Base-by-base conservation (phyloP, 2,797 vertebrate species). In the Chromis chromis region DNA sequence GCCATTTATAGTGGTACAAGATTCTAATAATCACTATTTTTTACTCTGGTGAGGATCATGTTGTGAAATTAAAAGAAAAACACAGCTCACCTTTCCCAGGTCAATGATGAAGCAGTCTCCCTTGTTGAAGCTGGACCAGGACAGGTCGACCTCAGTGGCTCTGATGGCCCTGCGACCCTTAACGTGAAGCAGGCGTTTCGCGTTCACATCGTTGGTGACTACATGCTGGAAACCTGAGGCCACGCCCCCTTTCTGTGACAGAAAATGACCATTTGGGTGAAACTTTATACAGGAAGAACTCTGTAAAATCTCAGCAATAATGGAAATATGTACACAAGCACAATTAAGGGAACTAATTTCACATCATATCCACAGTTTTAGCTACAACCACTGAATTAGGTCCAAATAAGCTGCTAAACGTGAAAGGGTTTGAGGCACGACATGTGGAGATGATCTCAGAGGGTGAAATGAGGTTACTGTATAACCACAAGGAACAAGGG, bases 71-170 rank as follows among this genome's bases (percentile, higher is more conserved):
- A 11, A 36, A 36, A 11, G 33, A 27, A 19, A 2, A 65, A 25
- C 40, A 6, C 4, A 27, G 24, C 63, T 79, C 59, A 95, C 94
- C 91, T 91, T 77, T 50, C 94, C 95, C 68, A 96, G 74, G 86
- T 95, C 94, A 22, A 96, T 52, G 28, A 96, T 94, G 76, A 95
- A 96, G 55, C 94, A 95, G 91, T 95, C 94, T 9, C 95, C 95
- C 55, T 92, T 91, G 88, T 95, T 96, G 89, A 96, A 95, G 84
- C 88, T 95, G 52, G 3, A 0, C 95, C 95, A 95, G 87, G 65
- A 55, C 81, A 95, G 19, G 0, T 87, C 88, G 79, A 94, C 93
- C 82, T 96, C 94, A 0, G 86, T 93, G 8, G 95, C 94, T 39
- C 94, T 85, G 85, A 96, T 93, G 72, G 73, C 84, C 68, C 93